Conservation (phyloP, 2,113 vertebrate genomes). For the Stomatorhinus ivindoensis region DNA sequence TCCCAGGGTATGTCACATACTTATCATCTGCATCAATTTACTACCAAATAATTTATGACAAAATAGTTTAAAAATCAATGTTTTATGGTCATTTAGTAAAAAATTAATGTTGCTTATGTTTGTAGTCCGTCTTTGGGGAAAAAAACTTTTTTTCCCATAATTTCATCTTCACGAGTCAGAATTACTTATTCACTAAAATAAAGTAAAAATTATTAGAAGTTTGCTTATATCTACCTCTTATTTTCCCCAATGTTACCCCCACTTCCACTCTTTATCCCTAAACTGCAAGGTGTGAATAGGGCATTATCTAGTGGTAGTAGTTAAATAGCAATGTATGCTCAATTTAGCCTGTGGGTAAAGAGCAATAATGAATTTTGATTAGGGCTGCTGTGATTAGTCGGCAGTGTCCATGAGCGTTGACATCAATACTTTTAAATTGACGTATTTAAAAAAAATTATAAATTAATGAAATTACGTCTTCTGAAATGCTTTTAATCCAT, state of each 20-base stretch:
- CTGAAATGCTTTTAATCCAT: background rate
- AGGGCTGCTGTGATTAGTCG: background rate
- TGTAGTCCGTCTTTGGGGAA: background rate
- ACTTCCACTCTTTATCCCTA: background rate
- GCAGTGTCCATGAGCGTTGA: background rate
- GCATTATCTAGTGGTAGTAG: background rate
- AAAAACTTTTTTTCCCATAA: background rate
- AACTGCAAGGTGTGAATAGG: background rate
- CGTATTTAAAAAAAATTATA: background rate
- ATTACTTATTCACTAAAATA: background rate
- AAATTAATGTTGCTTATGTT: background rate
- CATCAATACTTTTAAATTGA: background rate
- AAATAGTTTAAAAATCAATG: background rate
- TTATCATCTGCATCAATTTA: background rate
- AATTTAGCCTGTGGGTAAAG: background rate
- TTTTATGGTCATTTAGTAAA: background rate
- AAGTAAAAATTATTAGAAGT: background rate
- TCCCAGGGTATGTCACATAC: background rate
- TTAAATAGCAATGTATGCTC: no score
- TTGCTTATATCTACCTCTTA: background rate
- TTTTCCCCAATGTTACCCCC: background rate
- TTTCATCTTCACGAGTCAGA: background rate
- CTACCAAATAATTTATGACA: background rate
- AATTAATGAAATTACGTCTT: background rate
- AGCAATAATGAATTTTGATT: background rate